phyloP scores from a whole-genome alignment of 2,797 vertebrate genomes.

The Champsocephalus gunnari region DNA sequence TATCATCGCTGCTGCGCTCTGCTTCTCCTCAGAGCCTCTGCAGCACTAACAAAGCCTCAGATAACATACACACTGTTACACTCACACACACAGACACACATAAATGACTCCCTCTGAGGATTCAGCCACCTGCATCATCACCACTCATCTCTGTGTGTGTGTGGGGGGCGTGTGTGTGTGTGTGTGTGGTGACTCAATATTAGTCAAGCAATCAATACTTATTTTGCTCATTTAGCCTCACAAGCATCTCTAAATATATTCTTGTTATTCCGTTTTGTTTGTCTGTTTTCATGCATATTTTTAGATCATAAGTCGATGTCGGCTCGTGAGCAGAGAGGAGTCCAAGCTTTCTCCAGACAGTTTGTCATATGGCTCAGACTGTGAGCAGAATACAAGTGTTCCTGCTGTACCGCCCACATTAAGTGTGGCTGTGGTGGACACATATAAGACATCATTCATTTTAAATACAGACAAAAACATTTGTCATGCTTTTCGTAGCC shows the following conservation, averaged over 20 bases:
- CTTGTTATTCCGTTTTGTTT: slow-evolving; percentile 28
- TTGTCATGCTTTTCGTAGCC: no score
- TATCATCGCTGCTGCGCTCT: slow-evolving; percentile 31
- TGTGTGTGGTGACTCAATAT: slow-evolving; percentile 35
- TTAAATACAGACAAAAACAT: no score
- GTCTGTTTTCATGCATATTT: slow-evolving; percentile 46
- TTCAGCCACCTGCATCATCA: slow-evolving; percentile 44
- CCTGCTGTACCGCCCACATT: slow-evolving; percentile 5
- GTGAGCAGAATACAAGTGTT: slow-evolving; percentile 15
- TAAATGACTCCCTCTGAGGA: slow-evolving; percentile 37
- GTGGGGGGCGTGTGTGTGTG: slow-evolving; percentile 25
- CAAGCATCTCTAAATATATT: slow-evolving; percentile 30
- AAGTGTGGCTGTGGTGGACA: background rate
- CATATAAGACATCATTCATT: slow-evolving; percentile 8
- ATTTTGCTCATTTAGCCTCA: slow-evolving; percentile 44
- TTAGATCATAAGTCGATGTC: slow-evolving; percentile 38
- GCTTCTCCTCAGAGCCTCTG: slow-evolving; percentile 48
- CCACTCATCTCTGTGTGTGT: slow-evolving; percentile 19
- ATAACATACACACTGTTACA: slow-evolving; percentile 29
- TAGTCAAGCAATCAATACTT: slow-evolving; percentile 47
- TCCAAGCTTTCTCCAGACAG: slow-evolving; percentile 34
- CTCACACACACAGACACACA: slow-evolving; percentile 27
- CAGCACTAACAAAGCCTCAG: slow-evolving; percentile 52
- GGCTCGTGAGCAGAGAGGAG: slow-evolving; percentile 20
- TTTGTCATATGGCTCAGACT: slow-evolving; percentile 37